Conservation (phyloP, 2,888 invertebrate species). For the Ariolimax columbianus region DNA sequence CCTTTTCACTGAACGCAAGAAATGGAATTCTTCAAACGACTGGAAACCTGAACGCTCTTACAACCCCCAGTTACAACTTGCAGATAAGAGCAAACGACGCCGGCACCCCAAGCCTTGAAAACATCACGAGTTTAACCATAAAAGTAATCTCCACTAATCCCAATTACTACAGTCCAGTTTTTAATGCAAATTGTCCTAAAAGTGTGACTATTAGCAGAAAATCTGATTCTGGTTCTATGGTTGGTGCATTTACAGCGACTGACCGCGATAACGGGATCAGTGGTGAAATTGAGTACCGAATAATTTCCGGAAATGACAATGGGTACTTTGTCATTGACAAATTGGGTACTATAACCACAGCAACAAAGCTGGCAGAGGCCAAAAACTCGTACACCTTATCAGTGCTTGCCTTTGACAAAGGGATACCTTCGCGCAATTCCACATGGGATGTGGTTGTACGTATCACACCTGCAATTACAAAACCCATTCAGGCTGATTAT, state of each 20-base stretch:
- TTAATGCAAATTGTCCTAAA: not conserved
- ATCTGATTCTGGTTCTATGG: not conserved
- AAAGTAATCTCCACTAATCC: constrained; percentile 18
- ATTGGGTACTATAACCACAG: constrained; percentile 57
- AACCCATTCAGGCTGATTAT: constrained; percentile 53
- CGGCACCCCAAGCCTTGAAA: not conserved
- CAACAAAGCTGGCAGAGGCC: constrained; percentile 51
- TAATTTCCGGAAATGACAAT: constrained; percentile 57
- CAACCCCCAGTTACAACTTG: constrained; percentile 5
- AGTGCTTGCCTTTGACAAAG: constrained; percentile 62
- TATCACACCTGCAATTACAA: constrained; percentile 55
- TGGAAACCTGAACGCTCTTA: constrained; percentile 57
- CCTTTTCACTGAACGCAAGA: constrained; percentile 58
- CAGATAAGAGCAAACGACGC: constrained; percentile 21
- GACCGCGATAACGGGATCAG: constrained; percentile 63
- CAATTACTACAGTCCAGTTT: constrained; percentile 33
- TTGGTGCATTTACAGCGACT: constrained; percentile 38
- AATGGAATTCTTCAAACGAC: constrained; percentile 62
- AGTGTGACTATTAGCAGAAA: constrained; percentile 9
- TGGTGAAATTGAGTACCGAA: constrained; percentile 57
- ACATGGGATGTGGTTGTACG: constrained; percentile 58
- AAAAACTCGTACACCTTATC: constrained; percentile 50
- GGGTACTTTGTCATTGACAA: constrained; percentile 61
- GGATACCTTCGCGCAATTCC: constrained; percentile 57
- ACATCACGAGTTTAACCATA: not conserved